Base-by-base conservation (phyloP, 2,113 vertebrate species). In the Microcebus ravelobensis region DNA sequence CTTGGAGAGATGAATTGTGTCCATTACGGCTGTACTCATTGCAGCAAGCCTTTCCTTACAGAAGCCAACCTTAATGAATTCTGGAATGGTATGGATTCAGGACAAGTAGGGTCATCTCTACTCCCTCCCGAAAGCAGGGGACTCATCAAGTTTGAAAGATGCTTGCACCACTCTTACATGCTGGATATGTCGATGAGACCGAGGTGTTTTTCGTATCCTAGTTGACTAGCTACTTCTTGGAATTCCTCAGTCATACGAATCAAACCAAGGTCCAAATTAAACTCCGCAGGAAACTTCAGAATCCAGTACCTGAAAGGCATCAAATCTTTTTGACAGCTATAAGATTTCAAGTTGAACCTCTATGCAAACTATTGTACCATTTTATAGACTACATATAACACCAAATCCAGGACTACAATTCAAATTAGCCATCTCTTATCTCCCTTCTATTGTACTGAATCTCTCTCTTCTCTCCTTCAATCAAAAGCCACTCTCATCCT, bases 151-250 rank as follows among this genome's bases (percentile, higher is more conserved):
- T 74, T 5, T 57, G 34, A 88, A 91, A 93, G 86, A 94, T 7
- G 55, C 17, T 77, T n/a, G 65, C 29, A 0, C 61, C 96, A 42
- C 14, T 82, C 99, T 99, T 99, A 99, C 99, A 99, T 99, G 98
- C 99, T 99, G 93, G 99, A 99, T 98, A 99, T 99, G 97, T 99
- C 99, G 18, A 99, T 99, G 96, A 99, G 99, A 83, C 99, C 99
- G 97, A 99, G 98, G 96, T 99, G 99, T 90, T 99, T 98, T 82
- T 99, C 99, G 91, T 98, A 99, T 91, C 99, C 99, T 0, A 99
- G 98, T 96, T 99, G 98, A 95, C 98, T 98, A 42, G 99, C 99
- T 96, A 99, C 98, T 87, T 99, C 99, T 98, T 98, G 98, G 98
- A 99, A 99, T 97, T 99, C 99, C 97, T 99, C 99, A 27, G 99